Evolutionary conservation across 1,140 invertebrate species (phyloP).

Genomic region (Drosophila novamexicana): DNA sequence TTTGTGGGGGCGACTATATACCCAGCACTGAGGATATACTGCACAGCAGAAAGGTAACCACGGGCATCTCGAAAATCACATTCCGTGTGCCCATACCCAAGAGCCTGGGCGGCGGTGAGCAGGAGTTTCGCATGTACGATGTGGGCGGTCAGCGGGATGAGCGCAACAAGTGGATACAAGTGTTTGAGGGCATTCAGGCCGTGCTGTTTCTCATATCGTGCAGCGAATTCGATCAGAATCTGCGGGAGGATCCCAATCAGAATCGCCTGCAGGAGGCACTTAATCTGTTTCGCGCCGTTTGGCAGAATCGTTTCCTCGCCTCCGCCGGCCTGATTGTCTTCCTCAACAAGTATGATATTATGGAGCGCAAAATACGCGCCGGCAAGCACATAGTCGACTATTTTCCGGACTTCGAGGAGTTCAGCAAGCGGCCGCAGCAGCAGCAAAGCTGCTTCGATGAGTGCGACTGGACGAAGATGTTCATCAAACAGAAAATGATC

Average conservation of each 20-base stretch:
- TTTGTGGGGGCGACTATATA: constrained; percentile 87
- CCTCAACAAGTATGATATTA: constrained; percentile 92
- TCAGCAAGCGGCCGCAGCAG: constrained; percentile 83
- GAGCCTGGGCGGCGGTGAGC: constrained; percentile 87
- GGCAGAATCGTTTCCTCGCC: constrained; percentile 90
- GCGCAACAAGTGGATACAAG: constrained; percentile 93
- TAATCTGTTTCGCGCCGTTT: constrained; percentile 90
- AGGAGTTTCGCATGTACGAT: constrained; percentile 91
- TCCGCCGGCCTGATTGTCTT: constrained; percentile 91
- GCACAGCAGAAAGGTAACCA: constrained; percentile 89
- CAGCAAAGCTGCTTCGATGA: constrained; percentile 86
- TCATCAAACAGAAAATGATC: constrained; percentile 89
- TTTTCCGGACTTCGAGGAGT: constrained; percentile 88
- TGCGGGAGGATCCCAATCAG: constrained; percentile 89
- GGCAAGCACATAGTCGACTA: constrained; percentile 88
- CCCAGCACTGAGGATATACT: constrained; percentile 90
- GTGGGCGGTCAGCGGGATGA: constrained; percentile 93
- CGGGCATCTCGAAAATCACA: constrained; percentile 90
- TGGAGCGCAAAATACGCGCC: constrained; percentile 89
- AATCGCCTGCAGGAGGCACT: constrained; percentile 90
- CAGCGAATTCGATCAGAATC: constrained; percentile 91
- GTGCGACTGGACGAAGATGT: constrained; percentile 88
- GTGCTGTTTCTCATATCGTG: constrained; percentile 91
- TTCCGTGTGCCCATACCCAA: constrained; percentile 89
- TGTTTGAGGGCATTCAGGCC: constrained; percentile 92